These are phyloP conservation scores for Chionis minor DNA, from an alignment of 2,113 vertebrate genomes.

Conservation along the genomic window DNA sequence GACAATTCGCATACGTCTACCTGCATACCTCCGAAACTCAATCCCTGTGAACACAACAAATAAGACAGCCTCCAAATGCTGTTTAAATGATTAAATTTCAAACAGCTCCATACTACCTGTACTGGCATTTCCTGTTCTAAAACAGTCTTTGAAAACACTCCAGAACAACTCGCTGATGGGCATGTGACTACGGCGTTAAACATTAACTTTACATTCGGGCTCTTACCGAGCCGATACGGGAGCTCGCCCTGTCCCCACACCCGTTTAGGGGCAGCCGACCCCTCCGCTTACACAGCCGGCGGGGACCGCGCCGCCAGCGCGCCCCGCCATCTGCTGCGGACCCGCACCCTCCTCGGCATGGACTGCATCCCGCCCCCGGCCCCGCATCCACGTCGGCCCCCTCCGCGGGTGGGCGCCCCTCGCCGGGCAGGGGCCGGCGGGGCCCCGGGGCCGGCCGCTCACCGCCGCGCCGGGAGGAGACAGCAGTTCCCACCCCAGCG, in stretches of 20 bases:
- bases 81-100: not conserved
- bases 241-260: not conserved
- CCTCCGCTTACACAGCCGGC: not conserved
- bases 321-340: not conserved
- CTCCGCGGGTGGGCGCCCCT: not conserved
- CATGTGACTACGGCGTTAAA: conserved; percentile 17
- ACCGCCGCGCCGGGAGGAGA: not conserved
- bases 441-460: not conserved
- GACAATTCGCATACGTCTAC: not conserved
- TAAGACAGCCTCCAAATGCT: not conserved
- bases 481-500: not conserved
- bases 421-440: not conserved
- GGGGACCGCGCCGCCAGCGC: not conserved
- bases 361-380: not conserved
- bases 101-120: conserved; percentile 28
- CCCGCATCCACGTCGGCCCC: not conserved
- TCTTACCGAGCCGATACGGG: not conserved
- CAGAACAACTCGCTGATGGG: not conserved
- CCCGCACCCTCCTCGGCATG: not conserved
- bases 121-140: conserved; percentile 67
- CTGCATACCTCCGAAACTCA: not conserved
- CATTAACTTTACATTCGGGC: conserved; percentile 6
- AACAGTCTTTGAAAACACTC: not conserved
- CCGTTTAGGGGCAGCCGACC: accelerated
- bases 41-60: accelerated